Percentiles rank a stretch among this genome's conserved stretches.
phyloP scores from a whole-genome alignment of 2,113 vertebrate species.

The Hiodon tergisus region DNA sequence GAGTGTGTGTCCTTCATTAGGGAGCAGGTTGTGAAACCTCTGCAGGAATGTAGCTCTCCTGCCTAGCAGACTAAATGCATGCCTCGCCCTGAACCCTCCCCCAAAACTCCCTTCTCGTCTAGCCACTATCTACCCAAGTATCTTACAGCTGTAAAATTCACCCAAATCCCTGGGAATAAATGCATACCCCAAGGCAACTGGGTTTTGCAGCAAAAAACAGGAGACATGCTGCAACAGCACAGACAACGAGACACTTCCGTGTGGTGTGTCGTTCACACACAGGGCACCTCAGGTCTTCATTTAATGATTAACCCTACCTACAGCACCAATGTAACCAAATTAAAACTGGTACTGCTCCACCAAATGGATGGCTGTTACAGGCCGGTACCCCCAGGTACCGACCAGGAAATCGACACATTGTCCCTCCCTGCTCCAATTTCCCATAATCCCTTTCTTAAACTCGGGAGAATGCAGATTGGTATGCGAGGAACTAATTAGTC shows the following conservation, averaged over 20 bases:
- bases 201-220: neutral
- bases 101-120: neutral
- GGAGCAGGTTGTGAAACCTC: conserved; percentile 9
- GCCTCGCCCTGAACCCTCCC: neutral
- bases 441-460: no score
- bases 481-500: no score
- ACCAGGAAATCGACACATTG: no score
- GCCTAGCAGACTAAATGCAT: neutral
- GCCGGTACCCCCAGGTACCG: no score
- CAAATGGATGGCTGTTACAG: no score
- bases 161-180: neutral
- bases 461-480: no score
- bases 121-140: neutral
- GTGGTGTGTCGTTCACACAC: neutral
- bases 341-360: no score
- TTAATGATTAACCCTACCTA: no score
- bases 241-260: neutral
- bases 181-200: neutral
- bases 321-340: no score
- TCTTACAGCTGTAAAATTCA: neutral
- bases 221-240: neutral
- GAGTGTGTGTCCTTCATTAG: conserved; percentile 2
- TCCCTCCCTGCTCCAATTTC: no score
- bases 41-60: conserved; percentile 33
- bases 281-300: neutral